Evolutionary conservation across 1,140 invertebrate species (phyloP), one percentile per base, ranked within the genome.

Genomic region (Panonychus citri): DNA sequence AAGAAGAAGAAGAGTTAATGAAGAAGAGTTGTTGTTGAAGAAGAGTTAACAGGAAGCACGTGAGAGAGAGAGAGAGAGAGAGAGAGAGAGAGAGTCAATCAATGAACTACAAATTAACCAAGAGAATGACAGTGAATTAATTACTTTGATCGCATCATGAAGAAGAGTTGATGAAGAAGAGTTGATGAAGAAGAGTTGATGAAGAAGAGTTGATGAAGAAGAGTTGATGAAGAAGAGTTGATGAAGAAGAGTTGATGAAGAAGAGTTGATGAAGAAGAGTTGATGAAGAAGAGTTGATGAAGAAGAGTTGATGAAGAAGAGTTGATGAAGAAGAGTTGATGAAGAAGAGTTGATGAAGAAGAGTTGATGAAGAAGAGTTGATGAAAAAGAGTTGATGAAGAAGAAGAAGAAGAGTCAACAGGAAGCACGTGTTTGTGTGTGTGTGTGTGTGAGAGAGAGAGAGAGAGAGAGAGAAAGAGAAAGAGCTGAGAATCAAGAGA

Each of bases 71-170:
- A 39, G 37, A 39, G 17, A 40, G 19, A 53, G 19, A 37, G 17
- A 51, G 5, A 30, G 19, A 21, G 10, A 27, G 26, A 24, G 7
- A 17, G 39, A 46, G 17, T 19, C 17, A 46, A 46, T 46, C 17
- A 46, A 19, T 46, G 7, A 46, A 17, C 7, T 4, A 24, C 7
- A 46, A 46, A 46, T 10, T 19, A 17, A 46, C 7, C 24, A 21
- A 55, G n/a, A n/a, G n/a, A n/a, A n/a, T n/a, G n/a, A 43, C 15
- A 19, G 21, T 26, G 42, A 46, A 17, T 25, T 8, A n/a, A n/a
- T 71, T 85, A 89, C 72, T 82, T 85, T 68, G 86, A 82, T 64
- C 93, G 78, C 91, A 98, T 96, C n/a, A n/a, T n/a, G n/a, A n/a
- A n/a, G n/a, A n/a, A n/a, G n/a, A n/a, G n/a, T n/a, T n/a, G n/a